These are phyloP conservation scores for Himalopsyche phryganea DNA, from an alignment of 1,140 invertebrate species.

Conservation along the genomic window DNA sequence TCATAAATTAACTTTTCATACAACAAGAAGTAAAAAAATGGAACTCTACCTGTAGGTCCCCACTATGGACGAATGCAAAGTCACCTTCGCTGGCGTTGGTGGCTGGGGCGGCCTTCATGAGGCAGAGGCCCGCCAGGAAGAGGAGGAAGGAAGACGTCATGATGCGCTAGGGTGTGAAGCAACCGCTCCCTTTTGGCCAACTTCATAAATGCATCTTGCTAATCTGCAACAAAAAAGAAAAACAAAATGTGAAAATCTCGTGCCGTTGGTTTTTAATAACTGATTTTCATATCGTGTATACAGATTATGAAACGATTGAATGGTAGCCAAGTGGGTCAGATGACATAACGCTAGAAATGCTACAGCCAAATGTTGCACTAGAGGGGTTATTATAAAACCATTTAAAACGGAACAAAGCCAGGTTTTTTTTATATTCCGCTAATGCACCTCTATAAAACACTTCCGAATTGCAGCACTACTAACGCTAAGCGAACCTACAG, in stretches of 20 bases:
- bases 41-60: conserved; percentile 36
- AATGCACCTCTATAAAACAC: background rate
- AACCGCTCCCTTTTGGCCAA: conserved; percentile 2
- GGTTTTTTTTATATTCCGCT: no score
- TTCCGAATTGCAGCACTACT: conserved; percentile 5
- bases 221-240: conserved; percentile 7
- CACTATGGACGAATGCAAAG: conserved; percentile 51
- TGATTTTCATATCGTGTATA: no score
- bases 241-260: background rate
- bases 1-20: no score
- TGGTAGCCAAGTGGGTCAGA: background rate
- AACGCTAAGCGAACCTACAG: no score
- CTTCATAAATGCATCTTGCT: conserved; percentile 19
- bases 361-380: background rate
- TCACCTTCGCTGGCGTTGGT: conserved; percentile 48
- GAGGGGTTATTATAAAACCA: background rate
- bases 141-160: conserved; percentile 2
- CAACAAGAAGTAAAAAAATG: no score
- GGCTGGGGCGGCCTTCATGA: conserved; percentile 20
- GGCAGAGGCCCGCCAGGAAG: background rate
- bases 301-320: no score
- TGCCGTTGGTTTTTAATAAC: no score
- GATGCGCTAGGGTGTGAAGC: background rate
- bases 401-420: background rate
- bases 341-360: background rate